Base-by-base conservation (phyloP, 2,113 vertebrate species). In the Tragelaphus buxtoni region DNA sequence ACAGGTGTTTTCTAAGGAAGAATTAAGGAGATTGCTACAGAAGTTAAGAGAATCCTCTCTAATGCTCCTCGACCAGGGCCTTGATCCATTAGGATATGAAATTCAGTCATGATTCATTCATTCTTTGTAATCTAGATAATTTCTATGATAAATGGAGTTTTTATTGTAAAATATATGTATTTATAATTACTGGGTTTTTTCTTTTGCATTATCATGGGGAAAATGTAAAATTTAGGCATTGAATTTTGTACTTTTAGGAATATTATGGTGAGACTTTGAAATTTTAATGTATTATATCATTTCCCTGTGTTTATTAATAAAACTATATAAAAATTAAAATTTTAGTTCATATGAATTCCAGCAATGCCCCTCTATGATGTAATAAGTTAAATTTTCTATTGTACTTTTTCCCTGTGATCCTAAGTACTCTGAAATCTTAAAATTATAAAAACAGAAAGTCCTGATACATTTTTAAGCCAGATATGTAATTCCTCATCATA, bases 1-100 rank as follows among this genome's bases (percentile, higher is more conserved):
- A 80, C 98, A 99, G 99, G 99, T 99, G n/a, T 99, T 99, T 99
- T 99, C 99, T 61, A 99, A 99, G 97, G 99, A 99, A 88, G 99
- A 99, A 97, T 97, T 99, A 82, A 98, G 98, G 88, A 99, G 99
- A 85, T 98, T 99, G 35, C 97, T 99, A 1, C 99, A 99, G 97
- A 99, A 99, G 95, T 88, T 99, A 94, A 98, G 99, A 94, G 99
- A 99, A 95, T 99, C 99, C 30, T 99, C 99, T 26, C 98, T 99
- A 12, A 98, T 99, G 98, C 98, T 99, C 91, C 97, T 99, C 95
- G 99, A 99, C 98, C 98, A 98, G 95, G 99, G 99, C 80, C 98
- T 99, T 5, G 99, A 99, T 98, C 99, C 99, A 2, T 97, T 99
- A 94, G 99, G 99, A 56, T 99, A 99, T 91, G 99, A 99, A 98